Conservation (phyloP, 2,113 vertebrate species). For the Atrichornis clamosus region DNA sequence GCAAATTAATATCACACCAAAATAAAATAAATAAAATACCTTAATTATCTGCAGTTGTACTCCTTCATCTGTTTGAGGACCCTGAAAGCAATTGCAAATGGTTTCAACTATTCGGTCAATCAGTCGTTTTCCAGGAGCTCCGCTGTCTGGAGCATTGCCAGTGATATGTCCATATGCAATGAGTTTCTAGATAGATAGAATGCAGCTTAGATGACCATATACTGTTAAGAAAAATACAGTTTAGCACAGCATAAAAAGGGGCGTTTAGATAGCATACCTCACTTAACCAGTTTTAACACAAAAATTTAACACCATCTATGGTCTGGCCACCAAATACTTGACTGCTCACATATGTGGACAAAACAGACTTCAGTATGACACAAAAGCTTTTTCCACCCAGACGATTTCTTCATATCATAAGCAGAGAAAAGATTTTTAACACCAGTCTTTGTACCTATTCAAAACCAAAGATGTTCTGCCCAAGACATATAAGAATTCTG, state of each 20-base stretch:
- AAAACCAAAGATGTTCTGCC: not conserved
- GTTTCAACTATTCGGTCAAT: slow-evolving; percentile 96
- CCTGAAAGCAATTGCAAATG: slow-evolving; percentile 94
- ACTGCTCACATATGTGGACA: not conserved
- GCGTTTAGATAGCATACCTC: not conserved
- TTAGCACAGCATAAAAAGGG: not conserved
- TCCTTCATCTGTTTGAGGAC: slow-evolving; percentile 94
- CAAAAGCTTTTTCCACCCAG: not conserved
- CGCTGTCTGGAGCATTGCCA: slow-evolving; percentile 90
- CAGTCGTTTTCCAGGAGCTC: slow-evolving; percentile 86
- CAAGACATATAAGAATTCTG: not conserved
- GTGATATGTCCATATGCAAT: slow-evolving; percentile 98
- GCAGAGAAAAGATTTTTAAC: not conserved
- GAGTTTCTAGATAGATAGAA: slow-evolving; percentile 82
- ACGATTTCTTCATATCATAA: not conserved
- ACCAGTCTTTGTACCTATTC: not conserved
- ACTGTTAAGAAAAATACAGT: not conserved
- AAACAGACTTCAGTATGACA: not conserved
- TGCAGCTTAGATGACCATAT: not conserved
- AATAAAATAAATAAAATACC: slow-evolving; percentile 68
- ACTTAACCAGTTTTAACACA: not conserved
- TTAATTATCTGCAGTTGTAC: slow-evolving; percentile 99
- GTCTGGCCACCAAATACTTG: not conserved
- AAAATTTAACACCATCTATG: not conserved
- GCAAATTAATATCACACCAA: not conserved